phyloP scores from a whole-genome alignment of 2,888 invertebrate species.

The Ischnus inquisitorius region DNA sequence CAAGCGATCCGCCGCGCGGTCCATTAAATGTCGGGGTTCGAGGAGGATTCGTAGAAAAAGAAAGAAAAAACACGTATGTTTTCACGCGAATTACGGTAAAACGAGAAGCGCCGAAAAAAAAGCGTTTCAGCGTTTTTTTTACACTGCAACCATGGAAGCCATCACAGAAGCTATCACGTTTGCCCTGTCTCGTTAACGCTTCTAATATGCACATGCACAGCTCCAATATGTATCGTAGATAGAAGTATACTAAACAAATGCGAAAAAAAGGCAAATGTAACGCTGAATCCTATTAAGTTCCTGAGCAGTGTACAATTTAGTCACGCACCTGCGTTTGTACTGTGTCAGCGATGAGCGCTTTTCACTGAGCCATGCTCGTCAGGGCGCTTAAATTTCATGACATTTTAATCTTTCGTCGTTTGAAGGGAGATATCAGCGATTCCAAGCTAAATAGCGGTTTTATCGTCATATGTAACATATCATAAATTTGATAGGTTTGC shows the following conservation, averaged over 20 bases:
- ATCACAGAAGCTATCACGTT: neutral
- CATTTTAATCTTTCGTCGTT: neutral
- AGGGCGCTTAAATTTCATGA: neutral
- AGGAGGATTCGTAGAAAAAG: neutral
- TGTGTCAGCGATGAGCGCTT: constrained; percentile 10
- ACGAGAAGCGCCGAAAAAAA: neutral
- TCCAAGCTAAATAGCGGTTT: no score
- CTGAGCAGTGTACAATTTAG: constrained; percentile 1
- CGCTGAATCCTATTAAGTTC: neutral
- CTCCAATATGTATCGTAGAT: neutral
- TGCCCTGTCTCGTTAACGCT: neutral
- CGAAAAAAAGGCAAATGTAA: neutral
- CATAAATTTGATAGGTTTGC: no score
- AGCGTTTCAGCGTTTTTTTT: constrained; percentile 6
- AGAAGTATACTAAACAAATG: constrained; percentile 11
- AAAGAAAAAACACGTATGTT: neutral
- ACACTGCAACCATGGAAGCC: neutral
- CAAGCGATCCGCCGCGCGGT: constrained; percentile 8
- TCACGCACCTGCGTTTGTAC: neutral
- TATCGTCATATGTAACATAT: no score
- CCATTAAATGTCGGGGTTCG: neutral
- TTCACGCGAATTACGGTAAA: neutral
- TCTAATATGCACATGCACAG: neutral
- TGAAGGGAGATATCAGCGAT: no score
- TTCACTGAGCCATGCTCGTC: neutral